A percentile compares a stretch with the other conserved stretches of the same genome.
These are phyloP conservation scores for Cynocephalus volans DNA, from an alignment of 2,113 vertebrate genomes.

Conservation along the genomic window DNA sequence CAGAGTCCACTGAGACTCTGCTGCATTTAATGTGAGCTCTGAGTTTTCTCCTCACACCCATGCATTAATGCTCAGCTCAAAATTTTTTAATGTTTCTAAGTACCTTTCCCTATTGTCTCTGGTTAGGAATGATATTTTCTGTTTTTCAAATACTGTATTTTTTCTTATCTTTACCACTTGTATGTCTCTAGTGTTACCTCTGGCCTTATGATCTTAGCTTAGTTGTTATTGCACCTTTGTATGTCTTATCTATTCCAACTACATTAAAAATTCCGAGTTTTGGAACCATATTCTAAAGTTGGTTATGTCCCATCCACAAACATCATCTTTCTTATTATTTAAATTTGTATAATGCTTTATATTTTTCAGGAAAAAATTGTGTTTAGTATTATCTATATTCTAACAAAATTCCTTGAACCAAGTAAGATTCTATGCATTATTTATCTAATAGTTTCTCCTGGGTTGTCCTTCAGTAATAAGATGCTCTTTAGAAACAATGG, in stretches of 20 bases:
- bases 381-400: background rate
- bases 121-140: background rate
- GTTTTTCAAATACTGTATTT: background rate
- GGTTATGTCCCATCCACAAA: background rate
- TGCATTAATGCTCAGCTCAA: background rate
- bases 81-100: background rate
- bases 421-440: background rate
- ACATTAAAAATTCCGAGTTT: background rate
- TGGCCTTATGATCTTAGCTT: background rate
- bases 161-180: background rate
- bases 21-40: background rate
- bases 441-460: background rate
- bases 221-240: background rate
- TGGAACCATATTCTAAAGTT: background rate
- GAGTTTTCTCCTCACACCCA: background rate
- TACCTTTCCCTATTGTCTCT: background rate
- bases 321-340: background rate
- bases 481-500: background rate
- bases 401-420: slow-evolving; percentile 22
- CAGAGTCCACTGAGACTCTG: background rate
- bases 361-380: background rate
- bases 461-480: background rate
- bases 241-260: background rate
- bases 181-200: background rate
- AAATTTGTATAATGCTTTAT: background rate